phyloP scores from a whole-genome alignment of 1,140 invertebrate genomes.

The Muscidifurax raptorellus region DNA sequence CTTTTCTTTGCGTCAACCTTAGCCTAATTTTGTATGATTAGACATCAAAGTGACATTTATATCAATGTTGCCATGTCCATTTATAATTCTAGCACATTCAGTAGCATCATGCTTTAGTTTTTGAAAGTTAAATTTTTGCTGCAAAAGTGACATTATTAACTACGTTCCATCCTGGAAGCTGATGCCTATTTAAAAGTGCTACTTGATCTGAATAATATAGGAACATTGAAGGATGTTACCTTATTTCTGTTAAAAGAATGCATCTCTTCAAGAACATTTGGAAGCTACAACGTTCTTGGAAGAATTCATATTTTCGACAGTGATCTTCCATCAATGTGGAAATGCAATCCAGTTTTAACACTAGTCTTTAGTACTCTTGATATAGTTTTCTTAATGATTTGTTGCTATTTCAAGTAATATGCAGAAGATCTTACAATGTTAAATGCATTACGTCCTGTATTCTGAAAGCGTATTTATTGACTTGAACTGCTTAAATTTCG shows the following conservation, averaged over 20 bases:
- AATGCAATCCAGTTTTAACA: too few species aligned
- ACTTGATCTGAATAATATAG: conserved; percentile 95
- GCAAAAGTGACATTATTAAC: conserved; percentile 67
- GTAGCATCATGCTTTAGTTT: not conserved
- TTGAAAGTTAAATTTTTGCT: conserved; percentile 49
- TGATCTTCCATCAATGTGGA: too few species aligned
- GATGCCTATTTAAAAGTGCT: conserved; percentile 92
- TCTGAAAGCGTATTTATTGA: too few species aligned
- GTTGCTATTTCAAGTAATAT: too few species aligned
- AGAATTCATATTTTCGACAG: conserved; percentile 98
- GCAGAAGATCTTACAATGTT: too few species aligned
- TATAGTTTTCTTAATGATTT: too few species aligned
- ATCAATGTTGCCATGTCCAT: not conserved
- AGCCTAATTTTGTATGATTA: not conserved
- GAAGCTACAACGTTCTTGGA: conserved; percentile 93
- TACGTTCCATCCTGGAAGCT: conserved; percentile 85
- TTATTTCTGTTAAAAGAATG: conserved; percentile 76
- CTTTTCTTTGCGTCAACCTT: not conserved
- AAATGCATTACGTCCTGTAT: too few species aligned
- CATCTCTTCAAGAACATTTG: conserved; percentile 86
- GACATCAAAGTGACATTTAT: conserved; percentile 1
- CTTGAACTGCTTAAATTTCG: too few species aligned
- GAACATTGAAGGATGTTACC: conserved; percentile 87
- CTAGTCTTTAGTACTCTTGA: too few species aligned
- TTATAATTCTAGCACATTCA: conserved; percentile 10